These are phyloP conservation scores for Agrilus mali DNA, from an alignment of 2,888 invertebrate genomes.

Conservation along the genomic window DNA sequence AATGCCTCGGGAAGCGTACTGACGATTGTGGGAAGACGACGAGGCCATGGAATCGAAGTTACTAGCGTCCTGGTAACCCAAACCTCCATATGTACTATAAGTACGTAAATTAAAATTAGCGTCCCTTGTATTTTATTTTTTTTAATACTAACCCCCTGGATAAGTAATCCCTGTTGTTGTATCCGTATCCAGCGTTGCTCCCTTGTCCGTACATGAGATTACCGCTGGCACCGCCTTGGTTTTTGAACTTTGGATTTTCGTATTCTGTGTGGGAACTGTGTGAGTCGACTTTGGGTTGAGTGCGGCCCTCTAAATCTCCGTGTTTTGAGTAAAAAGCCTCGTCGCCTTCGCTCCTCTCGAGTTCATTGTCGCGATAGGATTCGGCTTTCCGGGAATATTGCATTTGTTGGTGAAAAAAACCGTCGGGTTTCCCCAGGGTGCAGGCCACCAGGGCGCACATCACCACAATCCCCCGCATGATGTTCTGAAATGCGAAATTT, in stretches of 20 bases:
- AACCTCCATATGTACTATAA: too few species aligned
- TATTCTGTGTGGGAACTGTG: conserved; percentile 31
- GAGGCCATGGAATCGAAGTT: too few species aligned
- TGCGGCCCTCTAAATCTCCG: conserved; percentile 28
- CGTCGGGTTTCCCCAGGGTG: conserved; percentile 22
- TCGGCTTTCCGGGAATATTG: conserved; percentile 30
- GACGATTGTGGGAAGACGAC: too few species aligned
- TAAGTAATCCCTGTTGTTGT: too few species aligned
- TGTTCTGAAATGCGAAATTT: conserved; percentile 4
- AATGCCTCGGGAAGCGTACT: too few species aligned
- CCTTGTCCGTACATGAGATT: too few species aligned
- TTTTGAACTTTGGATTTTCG: conserved; percentile 24
- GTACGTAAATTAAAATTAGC: too few species aligned
- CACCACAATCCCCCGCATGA: conserved; percentile 18
- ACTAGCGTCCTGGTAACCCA: too few species aligned
- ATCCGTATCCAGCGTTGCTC: too few species aligned
- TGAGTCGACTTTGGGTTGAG: conserved; percentile 26
- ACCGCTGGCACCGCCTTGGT: neutral
- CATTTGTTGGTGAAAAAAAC: conserved; percentile 30
- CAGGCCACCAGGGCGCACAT: conserved; percentile 13
- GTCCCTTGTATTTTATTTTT: too few species aligned
- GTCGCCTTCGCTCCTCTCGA: conserved; percentile 31
- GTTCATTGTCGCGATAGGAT: conserved; percentile 29
- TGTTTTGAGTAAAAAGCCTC: conserved; percentile 29
- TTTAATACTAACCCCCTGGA: too few species aligned